Conservation (phyloP, 2,888 invertebrate species). For the Ceraclea dissimilis region DNA sequence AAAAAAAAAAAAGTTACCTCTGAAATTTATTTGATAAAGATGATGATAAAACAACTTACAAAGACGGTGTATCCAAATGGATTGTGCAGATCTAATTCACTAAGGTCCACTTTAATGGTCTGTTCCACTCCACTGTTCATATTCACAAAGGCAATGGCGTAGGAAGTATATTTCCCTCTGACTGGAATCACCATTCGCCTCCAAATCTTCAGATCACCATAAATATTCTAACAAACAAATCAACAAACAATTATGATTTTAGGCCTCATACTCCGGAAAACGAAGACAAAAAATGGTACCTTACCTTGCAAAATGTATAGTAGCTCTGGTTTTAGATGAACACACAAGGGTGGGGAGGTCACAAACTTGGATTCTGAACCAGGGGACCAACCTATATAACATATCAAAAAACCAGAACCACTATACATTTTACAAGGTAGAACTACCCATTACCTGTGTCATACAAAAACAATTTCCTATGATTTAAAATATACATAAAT, state of each 20-base stretch:
- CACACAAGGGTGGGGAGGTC: too few species aligned
- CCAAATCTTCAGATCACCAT: slow-evolving; percentile 46
- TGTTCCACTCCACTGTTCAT: slow-evolving; percentile 40
- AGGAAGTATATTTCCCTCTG: slow-evolving; percentile 38
- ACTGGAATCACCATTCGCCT: slow-evolving; percentile 46
- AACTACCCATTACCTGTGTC: too few species aligned
- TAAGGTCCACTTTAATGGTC: slow-evolving; percentile 32
- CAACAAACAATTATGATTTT: not conserved
- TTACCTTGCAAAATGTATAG: too few species aligned
- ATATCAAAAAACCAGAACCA: too few species aligned
- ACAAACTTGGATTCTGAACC: too few species aligned
- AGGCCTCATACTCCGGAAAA: not conserved
- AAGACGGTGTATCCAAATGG: slow-evolving; percentile 33
- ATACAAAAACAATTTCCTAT: too few species aligned
- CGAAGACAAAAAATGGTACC: too few species aligned
- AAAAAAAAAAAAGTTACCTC: too few species aligned
- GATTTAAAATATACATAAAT: too few species aligned
- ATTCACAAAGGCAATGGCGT: slow-evolving; percentile 53
- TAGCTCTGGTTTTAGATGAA: not conserved
- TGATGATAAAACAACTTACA: slow-evolving; percentile 29
- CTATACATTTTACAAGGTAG: too few species aligned
- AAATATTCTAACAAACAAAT: slow-evolving; percentile 14
- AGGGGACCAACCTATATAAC: too few species aligned
- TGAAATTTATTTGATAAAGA: too few species aligned
- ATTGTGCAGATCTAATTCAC: slow-evolving; percentile 32